Conservation (phyloP, 2,113 vertebrate species). For the Pomatostomus ruficeps region DNA sequence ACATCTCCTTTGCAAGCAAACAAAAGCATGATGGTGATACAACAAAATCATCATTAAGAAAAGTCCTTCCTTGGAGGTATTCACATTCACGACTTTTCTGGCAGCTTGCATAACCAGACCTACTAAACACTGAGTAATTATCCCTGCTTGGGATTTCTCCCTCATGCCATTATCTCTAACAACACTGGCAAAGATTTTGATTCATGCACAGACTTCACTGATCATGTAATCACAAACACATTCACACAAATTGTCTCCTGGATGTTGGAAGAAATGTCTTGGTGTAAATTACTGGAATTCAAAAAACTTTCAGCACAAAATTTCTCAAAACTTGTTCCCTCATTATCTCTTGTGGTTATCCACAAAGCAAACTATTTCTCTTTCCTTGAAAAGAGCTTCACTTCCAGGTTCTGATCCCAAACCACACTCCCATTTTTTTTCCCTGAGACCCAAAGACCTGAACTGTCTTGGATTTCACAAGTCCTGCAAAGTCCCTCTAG, state of each 20-base stretch:
- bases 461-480: background rate
- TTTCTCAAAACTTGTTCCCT: background rate
- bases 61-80: background rate
- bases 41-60: background rate
- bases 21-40: background rate
- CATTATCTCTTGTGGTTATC: background rate
- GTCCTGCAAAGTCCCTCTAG: background rate
- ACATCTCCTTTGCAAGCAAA: background rate
- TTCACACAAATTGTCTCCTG: background rate
- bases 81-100: background rate
- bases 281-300: background rate
- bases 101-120: background rate
- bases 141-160: background rate
- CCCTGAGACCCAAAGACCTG: background rate
- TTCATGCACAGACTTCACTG: background rate
- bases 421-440: background rate
- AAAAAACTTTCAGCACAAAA: background rate
- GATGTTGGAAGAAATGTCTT: background rate
- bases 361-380: background rate
- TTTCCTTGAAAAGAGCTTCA: background rate
- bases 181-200: background rate
- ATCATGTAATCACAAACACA: background rate
- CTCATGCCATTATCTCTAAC: constrained; percentile 2
- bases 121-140: background rate
- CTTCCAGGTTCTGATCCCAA: background rate